A percentile compares a stretch with the other conserved stretches of the same genome.
Evolutionary conservation across 2,888 invertebrate species (phyloP).

Genomic region (Netelia virgata): DNA sequence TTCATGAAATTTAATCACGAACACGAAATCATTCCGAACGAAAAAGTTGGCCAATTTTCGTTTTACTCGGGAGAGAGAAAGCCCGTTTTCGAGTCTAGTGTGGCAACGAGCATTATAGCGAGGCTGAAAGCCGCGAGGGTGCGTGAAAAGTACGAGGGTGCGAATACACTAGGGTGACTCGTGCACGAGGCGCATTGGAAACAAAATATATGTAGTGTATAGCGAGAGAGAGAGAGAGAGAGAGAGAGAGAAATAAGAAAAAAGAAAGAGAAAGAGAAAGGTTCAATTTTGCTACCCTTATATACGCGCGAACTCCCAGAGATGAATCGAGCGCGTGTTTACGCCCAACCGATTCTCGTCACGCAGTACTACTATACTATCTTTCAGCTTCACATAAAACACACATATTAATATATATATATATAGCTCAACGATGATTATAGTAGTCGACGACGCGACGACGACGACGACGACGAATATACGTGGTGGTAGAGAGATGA

Average conservation of each 20-base stretch:
- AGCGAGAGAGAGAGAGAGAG: background rate
- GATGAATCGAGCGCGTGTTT: constrained; percentile 11
- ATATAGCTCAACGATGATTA: constrained; percentile 11
- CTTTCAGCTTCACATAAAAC: background rate
- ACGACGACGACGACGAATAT: background rate
- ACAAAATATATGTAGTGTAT: background rate
- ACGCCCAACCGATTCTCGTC: constrained; percentile 17
- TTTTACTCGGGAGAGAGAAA: too few relatives aligned
- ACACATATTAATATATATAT: background rate
- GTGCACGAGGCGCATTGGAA: constrained; percentile 8
- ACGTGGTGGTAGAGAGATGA: constrained; percentile 6
- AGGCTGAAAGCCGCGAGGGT: constrained; percentile 1
- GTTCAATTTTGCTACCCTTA: constrained; percentile 9
- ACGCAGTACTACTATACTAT: background rate
- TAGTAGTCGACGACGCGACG: background rate
- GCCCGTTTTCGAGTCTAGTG: background rate
- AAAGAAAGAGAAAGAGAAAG: background rate
- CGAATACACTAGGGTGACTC: constrained; percentile 10
- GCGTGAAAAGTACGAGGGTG: constrained; percentile 14
- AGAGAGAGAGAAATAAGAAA: background rate
- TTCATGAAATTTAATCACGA: too few relatives aligned
- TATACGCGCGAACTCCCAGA: constrained; percentile 10
- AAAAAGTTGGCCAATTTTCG: too few relatives aligned
- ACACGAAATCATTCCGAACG: too few relatives aligned
- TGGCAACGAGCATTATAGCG: background rate